These are phyloP conservation scores for Neosalanx taihuensis DNA, from an alignment of 2,797 vertebrate species.

Conservation along the genomic window DNA sequence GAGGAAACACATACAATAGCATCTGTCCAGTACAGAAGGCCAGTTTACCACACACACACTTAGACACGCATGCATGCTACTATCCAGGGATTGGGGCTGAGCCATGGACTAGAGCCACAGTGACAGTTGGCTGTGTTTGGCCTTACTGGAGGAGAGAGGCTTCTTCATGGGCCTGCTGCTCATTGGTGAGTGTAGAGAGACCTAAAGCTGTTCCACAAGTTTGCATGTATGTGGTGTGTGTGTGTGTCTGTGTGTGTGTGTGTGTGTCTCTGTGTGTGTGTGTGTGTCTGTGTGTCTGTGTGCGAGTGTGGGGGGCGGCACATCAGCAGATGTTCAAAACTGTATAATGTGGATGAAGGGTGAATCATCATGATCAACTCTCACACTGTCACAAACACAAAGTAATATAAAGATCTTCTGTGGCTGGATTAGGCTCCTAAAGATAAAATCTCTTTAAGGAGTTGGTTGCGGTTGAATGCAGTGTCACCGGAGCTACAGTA, in stretches of 20 bases:
- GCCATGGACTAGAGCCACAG: slow-evolving; percentile 1
- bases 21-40: not conserved
- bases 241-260: too few species aligned
- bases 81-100: not conserved
- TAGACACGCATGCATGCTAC: too few species aligned
- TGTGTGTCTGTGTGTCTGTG: slow-evolving; percentile 11
- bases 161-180: not conserved
- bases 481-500: not conserved
- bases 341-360: too few species aligned
- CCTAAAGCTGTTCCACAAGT: too few species aligned
- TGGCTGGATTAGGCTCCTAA: not conserved
- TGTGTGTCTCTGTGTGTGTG: slow-evolving; percentile 14
- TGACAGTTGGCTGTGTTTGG: slow-evolving; percentile 9
- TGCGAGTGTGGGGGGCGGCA: not conserved
- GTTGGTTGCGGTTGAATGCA: not conserved
- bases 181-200: not conserved
- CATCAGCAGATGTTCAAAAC: not conserved
- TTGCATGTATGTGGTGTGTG: not conserved
- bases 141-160: not conserved
- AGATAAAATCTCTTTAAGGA: not conserved
- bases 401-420: not conserved
- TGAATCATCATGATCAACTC: too few species aligned
- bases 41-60: not conserved
- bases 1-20: not conserved
- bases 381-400: not conserved